Percentiles rank a stretch among this genome's conserved stretches.
phyloP scores from a whole-genome alignment of 2,888 invertebrate species.

The Dione vanillae region DNA sequence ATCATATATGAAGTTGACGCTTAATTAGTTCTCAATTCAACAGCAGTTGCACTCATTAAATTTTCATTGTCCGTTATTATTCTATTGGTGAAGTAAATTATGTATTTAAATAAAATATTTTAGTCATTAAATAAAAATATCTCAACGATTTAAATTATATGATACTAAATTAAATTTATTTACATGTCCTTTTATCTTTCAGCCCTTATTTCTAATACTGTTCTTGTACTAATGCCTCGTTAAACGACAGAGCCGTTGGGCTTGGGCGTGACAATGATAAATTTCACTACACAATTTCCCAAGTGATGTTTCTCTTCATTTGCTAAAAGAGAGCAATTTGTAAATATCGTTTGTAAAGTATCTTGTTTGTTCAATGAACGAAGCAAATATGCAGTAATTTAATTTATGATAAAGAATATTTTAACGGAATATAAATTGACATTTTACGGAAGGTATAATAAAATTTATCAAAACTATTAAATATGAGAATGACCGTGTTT shows the following conservation, averaged over 20 bases:
- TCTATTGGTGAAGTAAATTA: background rate
- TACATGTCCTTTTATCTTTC: background rate
- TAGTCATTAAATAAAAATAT: background rate
- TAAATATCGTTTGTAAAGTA: background rate
- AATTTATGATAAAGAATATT: too few species aligned
- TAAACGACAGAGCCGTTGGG: conserved; percentile 24
- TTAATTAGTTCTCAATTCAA: conserved; percentile 3
- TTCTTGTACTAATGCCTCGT: conserved; percentile 2
- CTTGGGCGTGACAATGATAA: conserved; percentile 20
- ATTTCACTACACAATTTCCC: conserved; percentile 19
- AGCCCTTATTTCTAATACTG: conserved; percentile 3
- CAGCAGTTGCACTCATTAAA: background rate
- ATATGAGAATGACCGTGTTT: background rate
- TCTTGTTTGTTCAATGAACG: background rate
- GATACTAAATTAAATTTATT: background rate
- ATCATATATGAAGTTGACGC: background rate
- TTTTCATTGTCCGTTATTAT: background rate
- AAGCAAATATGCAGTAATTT: background rate
- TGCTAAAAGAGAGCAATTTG: background rate
- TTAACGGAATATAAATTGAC: too few species aligned
- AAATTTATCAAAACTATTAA: background rate
- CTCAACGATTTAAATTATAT: background rate
- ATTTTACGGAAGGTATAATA: background rate
- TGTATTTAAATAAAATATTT: background rate
- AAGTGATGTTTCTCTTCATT: background rate